Evolutionary conservation across 2,888 invertebrate genomes (phyloP).

Genomic region (Notodromas monacha): DNA sequence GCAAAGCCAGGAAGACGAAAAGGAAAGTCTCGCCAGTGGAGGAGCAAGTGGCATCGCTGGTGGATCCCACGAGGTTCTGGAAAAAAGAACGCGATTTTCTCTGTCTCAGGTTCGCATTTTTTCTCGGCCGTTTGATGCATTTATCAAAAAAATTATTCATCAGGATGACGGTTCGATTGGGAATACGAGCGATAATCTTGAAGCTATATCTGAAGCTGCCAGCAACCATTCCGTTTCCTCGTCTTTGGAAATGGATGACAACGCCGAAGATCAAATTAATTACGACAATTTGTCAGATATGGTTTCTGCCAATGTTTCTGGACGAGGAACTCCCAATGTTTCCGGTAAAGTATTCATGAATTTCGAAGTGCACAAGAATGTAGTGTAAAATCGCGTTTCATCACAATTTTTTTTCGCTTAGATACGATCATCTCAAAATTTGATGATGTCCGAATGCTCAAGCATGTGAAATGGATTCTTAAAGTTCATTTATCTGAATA

Average conservation of each 20-base stretch:
- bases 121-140: constrained; percentile 13
- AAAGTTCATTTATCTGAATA: too few relatives aligned
- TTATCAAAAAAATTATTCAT: neutral
- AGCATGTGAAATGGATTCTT: too few relatives aligned
- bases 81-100: constrained; percentile 29
- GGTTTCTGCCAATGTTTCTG: constrained; percentile 75
- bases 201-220: constrained; percentile 77
- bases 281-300: constrained; percentile 90
- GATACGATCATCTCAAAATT: too few relatives aligned
- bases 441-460: too few relatives aligned
- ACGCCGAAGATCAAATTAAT: constrained; percentile 31
- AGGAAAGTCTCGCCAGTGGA: constrained; percentile 11
- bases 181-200: constrained; percentile 67
- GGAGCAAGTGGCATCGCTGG: constrained; percentile 12
- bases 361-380: too few relatives aligned
- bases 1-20: constrained; percentile 11
- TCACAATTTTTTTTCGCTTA: too few relatives aligned
- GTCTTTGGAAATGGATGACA: constrained; percentile 46
- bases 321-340: constrained; percentile 73
- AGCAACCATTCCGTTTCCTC: constrained; percentile 71
- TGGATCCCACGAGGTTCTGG: too few relatives aligned
- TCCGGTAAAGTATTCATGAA: too few relatives aligned
- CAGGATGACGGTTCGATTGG: constrained; percentile 18
- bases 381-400: too few relatives aligned
- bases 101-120: constrained; percentile 64